These are phyloP conservation scores for Trachurus trachurus DNA, from an alignment of 2,797 vertebrate genomes.

Conservation along the genomic window DNA sequence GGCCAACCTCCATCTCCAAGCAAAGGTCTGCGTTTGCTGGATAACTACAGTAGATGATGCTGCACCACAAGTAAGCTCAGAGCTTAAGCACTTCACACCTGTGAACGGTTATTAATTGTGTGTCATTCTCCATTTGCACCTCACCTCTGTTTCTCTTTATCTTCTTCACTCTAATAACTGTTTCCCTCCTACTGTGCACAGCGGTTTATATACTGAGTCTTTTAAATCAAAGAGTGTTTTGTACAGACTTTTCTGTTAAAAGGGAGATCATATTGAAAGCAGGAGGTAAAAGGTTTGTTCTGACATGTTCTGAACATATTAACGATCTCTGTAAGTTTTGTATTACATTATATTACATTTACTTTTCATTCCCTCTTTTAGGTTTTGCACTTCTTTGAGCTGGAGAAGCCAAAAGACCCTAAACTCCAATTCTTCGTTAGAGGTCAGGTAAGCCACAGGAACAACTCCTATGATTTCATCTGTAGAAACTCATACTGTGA, in stretches of 20 bases:
- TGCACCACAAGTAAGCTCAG: background rate
- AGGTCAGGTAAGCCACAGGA: too few relatives aligned
- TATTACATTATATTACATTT: too few relatives aligned
- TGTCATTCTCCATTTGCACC: constrained; percentile 19
- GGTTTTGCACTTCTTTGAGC: too few relatives aligned
- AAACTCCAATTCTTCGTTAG: too few relatives aligned
- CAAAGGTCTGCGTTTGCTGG: constrained; percentile 9
- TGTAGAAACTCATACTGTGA: background rate
- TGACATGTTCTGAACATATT: background rate
- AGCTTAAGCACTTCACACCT: constrained; percentile 7
- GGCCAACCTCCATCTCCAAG: background rate
- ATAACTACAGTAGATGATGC: constrained; percentile 34
- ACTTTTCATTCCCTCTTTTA: too few relatives aligned
- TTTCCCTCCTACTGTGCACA: background rate
- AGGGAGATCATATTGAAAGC: background rate
- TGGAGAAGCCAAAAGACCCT: too few relatives aligned
- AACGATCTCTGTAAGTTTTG: background rate
- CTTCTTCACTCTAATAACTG: background rate
- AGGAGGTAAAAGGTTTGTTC: background rate
- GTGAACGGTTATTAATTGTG: constrained; percentile 39
- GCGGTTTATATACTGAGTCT: background rate
- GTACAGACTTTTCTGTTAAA: background rate
- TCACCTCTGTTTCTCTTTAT: background rate
- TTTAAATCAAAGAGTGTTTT: background rate
- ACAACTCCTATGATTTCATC: background rate